phyloP scores from a whole-genome alignment of 37 sponge, comb jelly and placozoan genomes.

The Cladorhizidae sp. region DNA sequence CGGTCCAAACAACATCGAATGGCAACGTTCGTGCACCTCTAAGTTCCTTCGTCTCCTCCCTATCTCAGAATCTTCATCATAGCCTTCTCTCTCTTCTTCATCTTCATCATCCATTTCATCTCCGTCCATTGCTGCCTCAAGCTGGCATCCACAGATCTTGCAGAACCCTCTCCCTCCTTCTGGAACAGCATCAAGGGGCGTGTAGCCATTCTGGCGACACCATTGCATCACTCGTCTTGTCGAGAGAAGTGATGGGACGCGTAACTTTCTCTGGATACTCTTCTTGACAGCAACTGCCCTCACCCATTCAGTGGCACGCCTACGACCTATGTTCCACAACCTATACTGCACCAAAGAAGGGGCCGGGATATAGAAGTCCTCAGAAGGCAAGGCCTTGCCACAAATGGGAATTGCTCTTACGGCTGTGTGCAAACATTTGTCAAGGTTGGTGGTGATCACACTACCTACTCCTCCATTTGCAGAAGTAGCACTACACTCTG shows the following conservation, averaged over 20 bases:
- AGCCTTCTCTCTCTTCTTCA: neutral
- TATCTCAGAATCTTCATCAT: neutral
- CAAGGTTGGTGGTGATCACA: constrained; percentile 23
- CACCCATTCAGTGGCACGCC: constrained; percentile 85
- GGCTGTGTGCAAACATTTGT: constrained; percentile 44
- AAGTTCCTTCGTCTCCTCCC: neutral
- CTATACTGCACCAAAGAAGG: constrained; percentile 40
- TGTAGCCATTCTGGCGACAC: constrained; percentile 87
- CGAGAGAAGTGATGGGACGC: constrained; percentile 1
- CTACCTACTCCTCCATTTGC: neutral
- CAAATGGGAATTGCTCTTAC: constrained; percentile 48
- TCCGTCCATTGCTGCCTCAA: neutral
- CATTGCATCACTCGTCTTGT: constrained; percentile 67
- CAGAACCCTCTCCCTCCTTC: constrained; percentile 37
- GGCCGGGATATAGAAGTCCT: constrained; percentile 48
- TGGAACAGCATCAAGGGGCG: constrained; percentile 42
- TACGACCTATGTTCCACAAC: constrained; percentile 64
- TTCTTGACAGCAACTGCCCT: constrained; percentile 65
- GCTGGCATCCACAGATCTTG: constrained; percentile 61
- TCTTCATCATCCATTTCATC: neutral
- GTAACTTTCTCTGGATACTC: constrained; percentile 3
- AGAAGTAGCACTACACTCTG: neutral
- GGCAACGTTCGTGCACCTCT: constrained; percentile 20
- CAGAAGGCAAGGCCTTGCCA: constrained; percentile 13
- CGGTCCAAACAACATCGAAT: neutral